Base-by-base conservation (phyloP, 1,140 invertebrate genomes). In the Drosophila nebulosa region DNA sequence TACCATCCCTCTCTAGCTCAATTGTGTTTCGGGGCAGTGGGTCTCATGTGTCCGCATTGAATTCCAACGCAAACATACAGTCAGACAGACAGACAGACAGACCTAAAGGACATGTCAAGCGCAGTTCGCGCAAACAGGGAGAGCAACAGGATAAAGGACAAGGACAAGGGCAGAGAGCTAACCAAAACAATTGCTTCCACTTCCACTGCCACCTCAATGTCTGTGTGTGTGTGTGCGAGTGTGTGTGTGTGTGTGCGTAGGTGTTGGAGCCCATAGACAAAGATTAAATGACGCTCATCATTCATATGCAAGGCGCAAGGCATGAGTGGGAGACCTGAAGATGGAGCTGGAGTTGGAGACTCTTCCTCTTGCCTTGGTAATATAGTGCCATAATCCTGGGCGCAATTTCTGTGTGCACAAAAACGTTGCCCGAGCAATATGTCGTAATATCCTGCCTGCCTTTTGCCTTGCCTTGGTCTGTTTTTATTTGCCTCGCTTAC, bases 261-360 rank as follows among this genome's bases (percentile, higher is more conserved):
- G 83, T 86, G 81, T 75, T 75, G 83, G 83, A 72, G 81, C 67
- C 39, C 81, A 86, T 86, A 86, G 81, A 86, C 81, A 88, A 88
- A 83, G 83, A 86, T 86, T 86, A 88, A 86, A 86, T 88, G 83
- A 75, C 76, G 81, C 83, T 80, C 81, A 86, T 86, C 81, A 86
- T 88, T 86, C 81, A 86, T 86, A 88, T 86, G 81, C 83, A 79
- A 69, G 74, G 50, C 78, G 39, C 39, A 46, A 46, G 39, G 39
- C 39, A 42, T 42, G 39, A 42, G 39, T 42, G 4, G 16, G 35
- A 16, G 52, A 24, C 16, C n/a, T 39, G 52, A 46, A 61, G 58
- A 16, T 64, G 27, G 64, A n/a, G n/a, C n/a, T n/a, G 35, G 35
- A 55, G 24, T 27, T 30, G 26, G 7, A 14, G 21, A 26, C n/a